These are phyloP conservation scores for Drosophila quinaria DNA, from an alignment of 2,888 invertebrate species.

Conservation along the genomic window DNA sequence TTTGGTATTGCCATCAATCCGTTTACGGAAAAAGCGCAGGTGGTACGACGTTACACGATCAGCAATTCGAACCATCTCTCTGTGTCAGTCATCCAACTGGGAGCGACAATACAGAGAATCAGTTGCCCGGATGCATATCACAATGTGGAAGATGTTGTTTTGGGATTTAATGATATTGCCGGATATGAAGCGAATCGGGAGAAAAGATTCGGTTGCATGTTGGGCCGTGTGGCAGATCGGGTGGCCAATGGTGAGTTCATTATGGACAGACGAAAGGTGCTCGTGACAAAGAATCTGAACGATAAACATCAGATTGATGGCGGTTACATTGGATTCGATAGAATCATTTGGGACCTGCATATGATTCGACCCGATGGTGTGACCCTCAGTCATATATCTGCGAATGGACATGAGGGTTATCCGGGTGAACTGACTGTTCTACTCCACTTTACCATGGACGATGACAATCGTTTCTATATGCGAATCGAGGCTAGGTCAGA, in stretches of 20 bases:
- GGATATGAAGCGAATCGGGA: conserved; percentile 88
- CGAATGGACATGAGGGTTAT: conserved; percentile 94
- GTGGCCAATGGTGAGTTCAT: conserved; percentile 90
- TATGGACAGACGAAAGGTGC: conserved; percentile 89
- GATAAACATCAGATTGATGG: conserved; percentile 92
- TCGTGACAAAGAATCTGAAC: conserved; percentile 90
- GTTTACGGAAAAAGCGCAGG: conserved; percentile 65
- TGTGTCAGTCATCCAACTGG: conserved; percentile 88
- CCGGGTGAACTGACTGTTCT: conserved; percentile 92
- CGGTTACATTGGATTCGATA: conserved; percentile 93
- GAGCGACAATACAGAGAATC: conserved; percentile 92
- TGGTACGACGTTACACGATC: conserved; percentile 81
- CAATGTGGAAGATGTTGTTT: conserved; percentile 90
- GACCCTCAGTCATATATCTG: conserved; percentile 91
- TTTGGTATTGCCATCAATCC: conserved; percentile 82
- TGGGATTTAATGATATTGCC: conserved; percentile 93
- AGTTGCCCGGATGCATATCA: conserved; percentile 91
- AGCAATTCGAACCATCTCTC: conserved; percentile 72
- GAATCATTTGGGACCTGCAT: conserved; percentile 89
- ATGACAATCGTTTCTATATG: conserved; percentile 91
- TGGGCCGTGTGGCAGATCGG: conserved; percentile 94
- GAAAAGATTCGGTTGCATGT: conserved; percentile 93
- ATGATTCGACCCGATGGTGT: conserved; percentile 85
- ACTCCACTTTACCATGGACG: conserved; percentile 90
- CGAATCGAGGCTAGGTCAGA: conserved; percentile 91